phyloP scores from a whole-genome alignment of 1,140 invertebrate genomes.

The Cotesia vestalis region DNA sequence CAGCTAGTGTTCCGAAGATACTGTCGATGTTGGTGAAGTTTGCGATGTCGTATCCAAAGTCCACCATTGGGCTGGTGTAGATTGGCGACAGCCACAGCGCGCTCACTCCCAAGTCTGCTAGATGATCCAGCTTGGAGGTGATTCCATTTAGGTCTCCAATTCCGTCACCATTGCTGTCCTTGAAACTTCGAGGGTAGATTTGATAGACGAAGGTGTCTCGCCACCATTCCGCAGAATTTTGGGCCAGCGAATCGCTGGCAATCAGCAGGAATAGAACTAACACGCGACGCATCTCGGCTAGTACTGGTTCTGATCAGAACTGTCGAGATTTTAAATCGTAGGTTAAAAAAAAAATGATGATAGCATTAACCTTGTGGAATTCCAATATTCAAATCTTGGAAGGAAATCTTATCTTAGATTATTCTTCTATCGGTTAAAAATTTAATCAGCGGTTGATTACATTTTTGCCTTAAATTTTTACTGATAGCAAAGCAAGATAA shows the following conservation, averaged over 20 bases:
- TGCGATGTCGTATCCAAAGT: constrained; percentile 63
- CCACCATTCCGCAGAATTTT: constrained; percentile 70
- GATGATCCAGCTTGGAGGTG: constrained; percentile 42
- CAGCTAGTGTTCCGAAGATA: constrained; percentile 64
- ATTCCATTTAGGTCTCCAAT: constrained; percentile 74
- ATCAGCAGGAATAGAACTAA: background rate
- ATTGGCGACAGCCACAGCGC: constrained; percentile 67
- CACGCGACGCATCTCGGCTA: constrained; percentile 24
- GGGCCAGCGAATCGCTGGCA: background rate
- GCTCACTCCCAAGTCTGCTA: constrained; percentile 53
- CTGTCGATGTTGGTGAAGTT: constrained; percentile 64
- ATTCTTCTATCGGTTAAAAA: background rate
- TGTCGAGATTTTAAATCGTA: too few relatives aligned
- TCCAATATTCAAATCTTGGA: too few relatives aligned
- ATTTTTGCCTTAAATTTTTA: too few relatives aligned
- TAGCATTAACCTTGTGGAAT: background rate
- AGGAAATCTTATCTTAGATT: background rate
- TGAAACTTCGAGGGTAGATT: constrained; percentile 82
- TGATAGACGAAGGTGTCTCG: constrained; percentile 78
- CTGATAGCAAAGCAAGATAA: too few relatives aligned
- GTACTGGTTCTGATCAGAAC: background rate
- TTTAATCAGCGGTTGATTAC: background rate
- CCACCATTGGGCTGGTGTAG: constrained; percentile 63
- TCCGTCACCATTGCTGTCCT: constrained; percentile 80
- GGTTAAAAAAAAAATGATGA: background rate